These are phyloP conservation scores for Thecocarcelia acutangulata DNA, from an alignment of 2,888 invertebrate species.

Conservation along the genomic window DNA sequence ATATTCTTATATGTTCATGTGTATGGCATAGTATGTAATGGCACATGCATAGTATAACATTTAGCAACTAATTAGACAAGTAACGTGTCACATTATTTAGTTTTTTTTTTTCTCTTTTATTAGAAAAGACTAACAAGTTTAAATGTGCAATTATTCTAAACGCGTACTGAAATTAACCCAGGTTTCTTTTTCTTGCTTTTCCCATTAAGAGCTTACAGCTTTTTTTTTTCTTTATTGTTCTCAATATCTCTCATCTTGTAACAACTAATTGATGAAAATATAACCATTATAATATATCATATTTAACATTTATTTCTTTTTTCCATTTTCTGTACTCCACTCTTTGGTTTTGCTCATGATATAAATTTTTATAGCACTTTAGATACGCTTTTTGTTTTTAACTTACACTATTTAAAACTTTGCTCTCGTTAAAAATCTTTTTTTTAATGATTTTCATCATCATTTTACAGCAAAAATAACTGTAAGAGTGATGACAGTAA, in stretches of 20 bases:
- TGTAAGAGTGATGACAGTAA: conserved; percentile 58
- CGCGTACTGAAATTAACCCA: conserved; percentile 59
- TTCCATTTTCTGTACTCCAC: background rate
- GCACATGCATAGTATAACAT: conserved; percentile 18
- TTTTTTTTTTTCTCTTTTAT: conserved; percentile 8
- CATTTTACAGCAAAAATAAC: conserved; percentile 30
- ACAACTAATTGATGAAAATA: conserved; percentile 62
- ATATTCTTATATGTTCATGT: conserved; percentile 17
- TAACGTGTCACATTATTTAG: conserved; percentile 50
- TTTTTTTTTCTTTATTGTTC: conserved; percentile 6
- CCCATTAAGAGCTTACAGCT: background rate
- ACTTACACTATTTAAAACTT: conserved; percentile 27
- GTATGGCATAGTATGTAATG: conserved; percentile 20
- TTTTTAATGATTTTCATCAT: conserved; percentile 14
- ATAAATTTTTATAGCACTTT: conserved; percentile 21
- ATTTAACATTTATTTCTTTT: conserved; percentile 56
- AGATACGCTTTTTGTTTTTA: background rate
- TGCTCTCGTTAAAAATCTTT: conserved; percentile 6
- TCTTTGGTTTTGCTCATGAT: background rate
- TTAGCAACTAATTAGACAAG: conserved; percentile 56
- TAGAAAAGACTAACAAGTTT: conserved; percentile 31
- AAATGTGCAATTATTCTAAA: conserved; percentile 64
- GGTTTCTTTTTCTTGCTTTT: conserved; percentile 18
- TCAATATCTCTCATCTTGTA: conserved; percentile 28
- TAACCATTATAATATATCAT: conserved; percentile 65